Evolutionary conservation across 2,888 invertebrate species (phyloP).

Genomic region (Melipona bicolor): DNA sequence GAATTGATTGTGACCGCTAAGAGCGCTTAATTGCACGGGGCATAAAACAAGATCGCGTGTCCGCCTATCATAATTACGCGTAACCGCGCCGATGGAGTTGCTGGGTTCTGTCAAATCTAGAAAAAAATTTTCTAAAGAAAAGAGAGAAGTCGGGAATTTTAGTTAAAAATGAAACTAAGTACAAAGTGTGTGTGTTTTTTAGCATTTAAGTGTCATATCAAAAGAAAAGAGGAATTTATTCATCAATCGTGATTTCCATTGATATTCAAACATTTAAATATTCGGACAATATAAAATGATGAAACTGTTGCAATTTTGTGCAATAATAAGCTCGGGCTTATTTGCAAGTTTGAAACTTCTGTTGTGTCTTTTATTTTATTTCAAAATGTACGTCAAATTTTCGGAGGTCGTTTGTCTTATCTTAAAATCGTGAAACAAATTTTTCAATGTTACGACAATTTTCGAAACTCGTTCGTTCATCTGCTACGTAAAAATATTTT

Average conservation of each 20-base stretch:
- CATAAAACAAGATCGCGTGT: neutral
- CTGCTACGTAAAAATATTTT: too few species aligned
- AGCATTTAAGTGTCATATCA: neutral
- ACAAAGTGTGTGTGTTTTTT: neutral
- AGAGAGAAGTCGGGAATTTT: neutral
- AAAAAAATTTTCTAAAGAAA: neutral
- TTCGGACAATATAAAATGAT: too few species aligned
- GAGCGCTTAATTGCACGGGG: neutral
- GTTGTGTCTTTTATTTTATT: too few species aligned
- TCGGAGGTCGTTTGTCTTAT: too few species aligned
- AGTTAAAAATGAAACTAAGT: neutral
- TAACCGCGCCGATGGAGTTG: neutral
- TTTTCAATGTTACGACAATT: too few species aligned
- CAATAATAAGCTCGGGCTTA: too few species aligned
- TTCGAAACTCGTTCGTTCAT: too few species aligned
- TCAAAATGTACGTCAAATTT: too few species aligned
- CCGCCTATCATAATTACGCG: conserved; percentile 1
- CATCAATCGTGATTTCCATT: neutral
- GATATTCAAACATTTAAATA: too few species aligned
- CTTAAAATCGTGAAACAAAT: too few species aligned
- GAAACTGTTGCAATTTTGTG: too few species aligned
- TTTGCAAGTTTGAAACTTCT: too few species aligned
- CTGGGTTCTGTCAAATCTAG: neutral
- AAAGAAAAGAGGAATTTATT: neutral
- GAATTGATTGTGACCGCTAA: conserved; percentile 34